phyloP scores from a whole-genome alignment of 2,888 invertebrate genomes.

The Lamellibrachia columna region DNA sequence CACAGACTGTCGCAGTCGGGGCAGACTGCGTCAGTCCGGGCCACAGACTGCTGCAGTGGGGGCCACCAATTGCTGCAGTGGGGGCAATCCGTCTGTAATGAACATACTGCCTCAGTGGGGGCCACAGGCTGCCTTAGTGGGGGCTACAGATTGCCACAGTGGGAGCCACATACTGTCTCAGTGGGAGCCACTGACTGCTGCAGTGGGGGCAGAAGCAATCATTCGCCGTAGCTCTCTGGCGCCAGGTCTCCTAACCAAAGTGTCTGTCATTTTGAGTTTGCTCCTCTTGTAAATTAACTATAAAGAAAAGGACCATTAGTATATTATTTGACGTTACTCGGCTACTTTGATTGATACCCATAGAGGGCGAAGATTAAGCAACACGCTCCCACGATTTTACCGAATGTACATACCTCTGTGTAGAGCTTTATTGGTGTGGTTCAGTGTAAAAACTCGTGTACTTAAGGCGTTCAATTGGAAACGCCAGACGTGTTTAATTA shows the following conservation, averaged over 20 bases:
- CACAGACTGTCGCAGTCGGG: neutral
- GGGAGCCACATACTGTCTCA: no score
- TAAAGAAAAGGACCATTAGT: neutral
- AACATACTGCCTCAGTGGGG: neutral
- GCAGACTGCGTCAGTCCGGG: neutral
- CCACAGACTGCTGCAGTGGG: neutral
- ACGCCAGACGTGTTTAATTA: neutral
- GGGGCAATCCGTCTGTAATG: neutral
- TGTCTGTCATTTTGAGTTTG: no score
- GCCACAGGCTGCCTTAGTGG: neutral
- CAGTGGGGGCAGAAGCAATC: no score
- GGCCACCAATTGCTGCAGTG: neutral
- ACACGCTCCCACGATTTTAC: no score
- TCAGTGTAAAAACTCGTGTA: no score
- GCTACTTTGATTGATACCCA: neutral
- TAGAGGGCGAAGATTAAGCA: no score
- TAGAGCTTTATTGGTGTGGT: no score
- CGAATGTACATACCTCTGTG: no score
- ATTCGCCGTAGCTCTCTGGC: no score
- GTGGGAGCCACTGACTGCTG: no score
- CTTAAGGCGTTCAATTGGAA: neutral
- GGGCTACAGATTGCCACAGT: neutral
- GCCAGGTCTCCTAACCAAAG: no score
- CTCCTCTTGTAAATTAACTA: no score
- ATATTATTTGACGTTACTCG: neutral